Evolutionary conservation across 64 coral and sea anemone species (phyloP), one percentile per base, ranked within the genome.

Genomic region (Acropora yongei): DNA sequence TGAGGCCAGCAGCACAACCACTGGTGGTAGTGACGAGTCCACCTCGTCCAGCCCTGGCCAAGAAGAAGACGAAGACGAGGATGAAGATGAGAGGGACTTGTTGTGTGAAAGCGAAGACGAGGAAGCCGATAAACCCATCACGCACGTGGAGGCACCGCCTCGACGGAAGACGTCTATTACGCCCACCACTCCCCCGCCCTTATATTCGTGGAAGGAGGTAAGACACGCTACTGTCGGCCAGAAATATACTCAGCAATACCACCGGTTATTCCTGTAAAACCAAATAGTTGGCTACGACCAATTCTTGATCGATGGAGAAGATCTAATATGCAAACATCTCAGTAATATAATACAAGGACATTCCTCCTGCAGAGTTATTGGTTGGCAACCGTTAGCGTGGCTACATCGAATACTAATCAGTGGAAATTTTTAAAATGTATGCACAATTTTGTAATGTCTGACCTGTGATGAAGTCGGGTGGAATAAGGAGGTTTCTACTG

Each of bases 151-250:
- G 5, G 58, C 77, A 39, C 74, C 77, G 43, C 77, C 77, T 4
- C 71, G 89, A 57, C 68, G 92, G 49, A 91, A 94, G 42, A 87
- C 45, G 41, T 94, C 92, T 8, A 47, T 66, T 20, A 79, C 68
- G 11, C 71, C 71, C 44, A 77, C 87, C n/a, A 57, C 92, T 4
- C 58, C 78, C 2, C 58, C 78, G 0, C 78, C 76, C 10, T 57
- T 97, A 57, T 97, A 97, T 80, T 91, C 92, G 47, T 97, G 95
- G 95, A 97, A 97, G 76, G 95, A 97, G 84, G 95, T 97, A 65
- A 78, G 43, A 8, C 50, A 10, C 6, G 51, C 10, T 47, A 49
- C 44, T 71, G 18, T 71, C 3, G 20, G 68, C 18, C 1, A 39
- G 51, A 10, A 7, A 7, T 6, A 71, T 30, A 5, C 18, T 20